phyloP scores from a whole-genome alignment of 2,888 invertebrate species.

The Nasonia oneida region DNA sequence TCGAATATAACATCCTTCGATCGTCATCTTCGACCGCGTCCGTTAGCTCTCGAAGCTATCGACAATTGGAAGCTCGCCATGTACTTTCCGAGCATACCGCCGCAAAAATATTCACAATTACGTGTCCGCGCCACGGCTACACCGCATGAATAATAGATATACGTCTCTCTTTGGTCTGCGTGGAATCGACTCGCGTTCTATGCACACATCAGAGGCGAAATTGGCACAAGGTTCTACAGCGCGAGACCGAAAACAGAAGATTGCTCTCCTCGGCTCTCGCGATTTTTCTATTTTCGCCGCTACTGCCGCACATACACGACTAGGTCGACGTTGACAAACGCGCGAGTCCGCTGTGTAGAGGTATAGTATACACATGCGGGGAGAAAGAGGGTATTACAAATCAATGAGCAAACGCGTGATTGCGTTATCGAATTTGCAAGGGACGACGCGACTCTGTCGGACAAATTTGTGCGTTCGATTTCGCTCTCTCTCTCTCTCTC shows the following conservation, averaged over 20 bases:
- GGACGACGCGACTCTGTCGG: neutral
- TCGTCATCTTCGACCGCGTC: neutral
- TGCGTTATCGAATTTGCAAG: conserved; percentile 47
- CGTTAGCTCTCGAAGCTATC: conserved; percentile 59
- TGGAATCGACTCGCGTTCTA: conserved; percentile 65
- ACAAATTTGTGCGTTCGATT: conserved; percentile 58
- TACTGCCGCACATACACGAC: neutral
- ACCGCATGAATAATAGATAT: conserved; percentile 73
- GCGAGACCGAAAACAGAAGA: conserved; percentile 63
- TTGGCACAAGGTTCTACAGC: conserved; percentile 74
- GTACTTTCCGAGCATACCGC: conserved; percentile 75
- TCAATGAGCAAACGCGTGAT: conserved; percentile 50
- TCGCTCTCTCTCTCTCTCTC: neutral
- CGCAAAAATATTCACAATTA: conserved; percentile 78
- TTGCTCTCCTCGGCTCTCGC: conserved; percentile 39
- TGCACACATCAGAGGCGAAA: conserved; percentile 64
- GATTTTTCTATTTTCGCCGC: conserved; percentile 59
- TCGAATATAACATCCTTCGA: too few species aligned
- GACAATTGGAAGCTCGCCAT: conserved; percentile 77
- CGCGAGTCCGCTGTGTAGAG: neutral
- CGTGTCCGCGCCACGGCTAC: conserved; percentile 67
- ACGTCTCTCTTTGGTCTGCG: conserved; percentile 68
- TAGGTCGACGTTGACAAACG: conserved; percentile 48
- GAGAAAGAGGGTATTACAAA: conserved; percentile 16
- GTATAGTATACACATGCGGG: neutral